Evolutionary conservation across 2,888 invertebrate genomes (phyloP).

Genomic region (Rhorus exstirpatorius): DNA sequence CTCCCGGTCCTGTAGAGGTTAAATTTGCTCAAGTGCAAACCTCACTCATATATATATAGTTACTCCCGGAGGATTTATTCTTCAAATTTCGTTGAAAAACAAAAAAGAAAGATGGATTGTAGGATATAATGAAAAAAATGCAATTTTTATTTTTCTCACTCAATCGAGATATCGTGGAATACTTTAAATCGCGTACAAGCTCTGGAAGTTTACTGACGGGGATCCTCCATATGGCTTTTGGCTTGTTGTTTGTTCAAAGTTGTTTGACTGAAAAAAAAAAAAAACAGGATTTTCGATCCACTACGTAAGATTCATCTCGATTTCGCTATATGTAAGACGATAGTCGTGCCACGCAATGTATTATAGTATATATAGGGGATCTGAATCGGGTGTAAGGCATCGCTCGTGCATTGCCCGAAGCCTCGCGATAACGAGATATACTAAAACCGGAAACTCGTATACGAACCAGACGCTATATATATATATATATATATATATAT

Average conservation of each 20-base stretch:
- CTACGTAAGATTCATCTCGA: constrained; percentile 20
- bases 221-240: no score
- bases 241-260: neutral
- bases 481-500: neutral
- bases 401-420: constrained; percentile 50
- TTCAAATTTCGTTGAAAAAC: no score
- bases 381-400: neutral
- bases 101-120: no score
- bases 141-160: no score
- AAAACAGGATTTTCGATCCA: neutral
- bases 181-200: no score
- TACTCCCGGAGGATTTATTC: no score
- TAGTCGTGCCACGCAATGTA: neutral
- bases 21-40: no score
- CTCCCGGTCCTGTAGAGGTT: no score
- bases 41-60: no score
- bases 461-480: neutral
- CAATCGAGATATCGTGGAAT: no score
- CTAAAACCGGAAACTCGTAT: constrained; percentile 61
- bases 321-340: constrained; percentile 59
- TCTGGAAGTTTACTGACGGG: no score
- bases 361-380: neutral
- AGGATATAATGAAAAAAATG: no score
- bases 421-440: constrained; percentile 34
- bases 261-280: neutral